phyloP scores from a whole-genome alignment of 2,113 vertebrate species.

The Toxotes chatareus region DNA sequence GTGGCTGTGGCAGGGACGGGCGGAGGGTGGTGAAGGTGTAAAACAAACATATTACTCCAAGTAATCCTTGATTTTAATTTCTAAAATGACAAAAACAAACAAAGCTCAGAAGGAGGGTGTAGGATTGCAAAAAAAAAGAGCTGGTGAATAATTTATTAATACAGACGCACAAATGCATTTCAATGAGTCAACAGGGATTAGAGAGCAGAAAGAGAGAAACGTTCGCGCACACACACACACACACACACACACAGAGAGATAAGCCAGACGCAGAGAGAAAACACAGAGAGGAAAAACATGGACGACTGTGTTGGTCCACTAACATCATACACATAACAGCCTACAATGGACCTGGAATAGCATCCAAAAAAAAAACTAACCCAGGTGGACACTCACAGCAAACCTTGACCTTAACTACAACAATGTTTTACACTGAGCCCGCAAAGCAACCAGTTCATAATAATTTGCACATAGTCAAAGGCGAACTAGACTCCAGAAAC shows the following conservation, averaged over 20 bases:
- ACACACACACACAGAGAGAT: not conserved
- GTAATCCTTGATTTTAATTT: not conserved
- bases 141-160: slow-evolving; percentile 46
- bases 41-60: slow-evolving; percentile 35
- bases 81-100: slow-evolving; percentile 42
- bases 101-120: slow-evolving; percentile 7
- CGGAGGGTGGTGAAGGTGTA: not conserved
- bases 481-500: too few relatives aligned
- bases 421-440: too few relatives aligned
- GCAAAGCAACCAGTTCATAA: too few relatives aligned
- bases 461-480: too few relatives aligned
- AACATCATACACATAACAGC: too few relatives aligned
- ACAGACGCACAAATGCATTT: slow-evolving; percentile 41
- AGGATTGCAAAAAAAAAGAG: not conserved
- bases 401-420: too few relatives aligned
- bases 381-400: too few relatives aligned
- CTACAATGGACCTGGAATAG: too few relatives aligned
- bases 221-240: not conserved
- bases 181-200: slow-evolving; percentile 24
- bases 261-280: too few relatives aligned
- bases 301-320: too few relatives aligned
- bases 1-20: not conserved
- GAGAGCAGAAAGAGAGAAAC: not conserved
- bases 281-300: too few relatives aligned
- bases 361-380: too few relatives aligned